Conservation (phyloP, 35 echinoderm and acorn worm genomes). For the Apostichopus japonicus region DNA sequence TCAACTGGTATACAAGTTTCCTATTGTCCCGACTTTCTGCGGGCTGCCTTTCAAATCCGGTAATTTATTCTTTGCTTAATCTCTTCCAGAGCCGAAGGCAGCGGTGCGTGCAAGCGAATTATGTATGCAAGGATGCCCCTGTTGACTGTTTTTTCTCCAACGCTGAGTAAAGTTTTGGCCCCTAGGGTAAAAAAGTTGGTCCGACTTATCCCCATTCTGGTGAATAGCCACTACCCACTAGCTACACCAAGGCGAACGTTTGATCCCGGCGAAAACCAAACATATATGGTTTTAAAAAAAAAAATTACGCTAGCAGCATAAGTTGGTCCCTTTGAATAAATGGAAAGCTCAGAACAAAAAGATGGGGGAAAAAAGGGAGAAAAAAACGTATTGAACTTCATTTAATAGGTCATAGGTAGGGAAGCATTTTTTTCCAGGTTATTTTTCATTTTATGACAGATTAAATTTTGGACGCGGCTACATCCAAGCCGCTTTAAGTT, state of each 20-base stretch:
- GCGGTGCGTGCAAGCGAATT: constrained; percentile 32
- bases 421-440: not conserved
- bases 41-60: constrained; percentile 46
- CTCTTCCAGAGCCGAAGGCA: constrained; percentile 29
- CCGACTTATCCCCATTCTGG: not conserved
- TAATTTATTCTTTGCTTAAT: constrained; percentile 38
- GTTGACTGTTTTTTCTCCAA: not conserved
- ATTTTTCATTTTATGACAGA: not conserved
- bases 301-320: not conserved
- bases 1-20: not conserved
- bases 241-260: not conserved
- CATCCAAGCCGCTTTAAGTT: not conserved
- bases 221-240: not conserved
- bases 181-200: not conserved
- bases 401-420: constrained; percentile 14
- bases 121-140: constrained; percentile 23
- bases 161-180: not conserved
- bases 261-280: constrained; percentile 7
- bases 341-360: not conserved
- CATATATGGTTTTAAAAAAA: not conserved
- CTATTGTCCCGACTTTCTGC: constrained; percentile 37
- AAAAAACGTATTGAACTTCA: constrained; percentile 1
- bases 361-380: not conserved
- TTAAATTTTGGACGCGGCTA: constrained; percentile 2
- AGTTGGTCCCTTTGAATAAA: not conserved